These are phyloP conservation scores for Oedothorax gibbosus DNA, from an alignment of 1,140 invertebrate species.

Conservation along the genomic window DNA sequence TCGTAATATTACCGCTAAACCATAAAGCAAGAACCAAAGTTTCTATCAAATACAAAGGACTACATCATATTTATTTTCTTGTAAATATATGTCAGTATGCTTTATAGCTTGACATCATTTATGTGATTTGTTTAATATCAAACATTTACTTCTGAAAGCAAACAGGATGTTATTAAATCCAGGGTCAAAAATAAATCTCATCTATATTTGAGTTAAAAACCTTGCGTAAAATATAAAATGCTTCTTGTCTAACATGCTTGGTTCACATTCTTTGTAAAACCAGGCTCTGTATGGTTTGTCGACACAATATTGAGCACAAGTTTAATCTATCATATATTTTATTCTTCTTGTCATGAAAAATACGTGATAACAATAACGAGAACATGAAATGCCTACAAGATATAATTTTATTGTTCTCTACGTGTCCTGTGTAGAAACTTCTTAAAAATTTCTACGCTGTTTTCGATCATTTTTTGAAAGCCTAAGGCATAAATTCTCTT, in stretches of 20 bases:
- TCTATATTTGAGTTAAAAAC: too few relatives aligned
- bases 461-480: slow-evolving; percentile 20
- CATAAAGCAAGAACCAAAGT: too few relatives aligned
- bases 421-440: slow-evolving; percentile 40
- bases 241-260: slow-evolving; percentile 11
- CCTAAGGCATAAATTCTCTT: neutral
- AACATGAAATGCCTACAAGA: slow-evolving; percentile 35
- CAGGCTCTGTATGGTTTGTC: slow-evolving; percentile 3
- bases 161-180: too few relatives aligned
- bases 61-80: too few relatives aligned
- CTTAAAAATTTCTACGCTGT: neutral
- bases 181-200: too few relatives aligned
- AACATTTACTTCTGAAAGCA: too few relatives aligned
- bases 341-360: slow-evolving; percentile 32
- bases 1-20: too few relatives aligned
- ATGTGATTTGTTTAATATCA: too few relatives aligned
- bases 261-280: slow-evolving; percentile 6
- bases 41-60: too few relatives aligned
- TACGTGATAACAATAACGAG: slow-evolving; percentile 45
- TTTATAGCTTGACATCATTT: too few relatives aligned
- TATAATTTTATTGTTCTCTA: slow-evolving; percentile 43
- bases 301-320: slow-evolving; percentile 21
- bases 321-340: slow-evolving; percentile 43
- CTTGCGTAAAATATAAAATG: neutral
- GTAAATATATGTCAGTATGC: too few relatives aligned